Evolutionary conservation across 2,888 invertebrate genomes (phyloP).

Genomic region (Syrphus vitripennis): DNA sequence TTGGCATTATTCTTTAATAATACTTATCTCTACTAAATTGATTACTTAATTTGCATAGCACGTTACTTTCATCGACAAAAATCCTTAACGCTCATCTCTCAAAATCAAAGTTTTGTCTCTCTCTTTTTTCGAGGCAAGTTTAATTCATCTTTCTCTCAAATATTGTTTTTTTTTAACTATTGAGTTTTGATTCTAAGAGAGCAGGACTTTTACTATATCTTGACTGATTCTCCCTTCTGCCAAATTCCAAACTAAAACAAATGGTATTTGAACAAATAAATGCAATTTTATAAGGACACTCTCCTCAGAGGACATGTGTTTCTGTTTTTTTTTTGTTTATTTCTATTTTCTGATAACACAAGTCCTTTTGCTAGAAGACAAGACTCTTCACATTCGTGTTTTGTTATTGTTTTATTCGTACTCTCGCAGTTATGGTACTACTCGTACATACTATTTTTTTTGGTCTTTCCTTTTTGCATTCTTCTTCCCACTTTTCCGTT

Average conservation of each 20-base stretch:
- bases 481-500: neutral
- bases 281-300: conserved; percentile 65
- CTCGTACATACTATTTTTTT: neutral
- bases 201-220: neutral
- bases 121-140: conserved; percentile 25
- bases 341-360: neutral
- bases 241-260: conserved; percentile 15
- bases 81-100: conserved; percentile 17
- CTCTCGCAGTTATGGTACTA: conserved; percentile 23
- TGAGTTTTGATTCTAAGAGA: conserved; percentile 20
- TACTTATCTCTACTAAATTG: no score
- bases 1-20: no score
- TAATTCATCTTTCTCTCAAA: conserved; percentile 50
- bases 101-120: neutral
- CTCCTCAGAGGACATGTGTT: neutral
- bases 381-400: conserved; percentile 50
- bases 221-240: conserved; percentile 4
- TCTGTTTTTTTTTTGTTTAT: neutral
- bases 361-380: conserved; percentile 26
- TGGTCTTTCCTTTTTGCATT: neutral
- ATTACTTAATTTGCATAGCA: conserved; percentile 59
- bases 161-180: no score
- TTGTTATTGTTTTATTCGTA: conserved; percentile 55
- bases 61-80: conserved; percentile 38
- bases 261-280: conserved; percentile 68